Evolutionary conservation across 2,113 vertebrate species (phyloP).

Genomic region (Nothobranchius furzeri): DNA sequence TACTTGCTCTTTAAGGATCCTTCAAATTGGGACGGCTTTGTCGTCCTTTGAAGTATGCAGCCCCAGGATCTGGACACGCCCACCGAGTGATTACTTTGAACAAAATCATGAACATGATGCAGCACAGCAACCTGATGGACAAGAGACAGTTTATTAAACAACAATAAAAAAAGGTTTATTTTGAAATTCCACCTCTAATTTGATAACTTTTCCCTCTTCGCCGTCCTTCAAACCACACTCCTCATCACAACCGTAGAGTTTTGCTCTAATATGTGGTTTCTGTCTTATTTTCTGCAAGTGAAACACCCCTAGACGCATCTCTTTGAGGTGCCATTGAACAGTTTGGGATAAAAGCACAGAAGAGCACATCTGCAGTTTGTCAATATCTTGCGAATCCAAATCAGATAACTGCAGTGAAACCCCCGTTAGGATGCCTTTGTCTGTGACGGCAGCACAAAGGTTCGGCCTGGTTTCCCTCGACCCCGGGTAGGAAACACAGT

Average conservation of each 20-base stretch:
- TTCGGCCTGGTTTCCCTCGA: neutral
- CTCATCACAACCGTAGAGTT: neutral
- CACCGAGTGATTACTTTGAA: no score
- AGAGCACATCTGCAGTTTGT: neutral
- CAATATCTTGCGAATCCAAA: slow-evolving; percentile 7
- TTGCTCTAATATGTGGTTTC: neutral
- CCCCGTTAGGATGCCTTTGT: neutral
- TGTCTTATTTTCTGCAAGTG: neutral
- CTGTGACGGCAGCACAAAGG: neutral
- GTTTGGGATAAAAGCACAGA: neutral
- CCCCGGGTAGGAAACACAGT: neutral
- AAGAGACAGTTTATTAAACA: no score
- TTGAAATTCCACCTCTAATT: neutral
- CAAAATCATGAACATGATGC: no score
- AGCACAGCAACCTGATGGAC: no score
- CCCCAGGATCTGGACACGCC: no score
- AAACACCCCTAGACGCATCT: neutral
- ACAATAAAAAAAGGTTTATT: no score
- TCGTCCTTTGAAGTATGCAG: no score
- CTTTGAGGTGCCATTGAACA: neutral
- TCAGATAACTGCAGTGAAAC: neutral
- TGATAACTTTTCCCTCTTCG: neutral
- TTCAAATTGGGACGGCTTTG: no score
- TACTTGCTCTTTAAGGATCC: no score
- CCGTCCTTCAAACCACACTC: neutral